Base-by-base conservation (phyloP, 1,140 invertebrate genomes). In the Gonioctena quinquepunctata region DNA sequence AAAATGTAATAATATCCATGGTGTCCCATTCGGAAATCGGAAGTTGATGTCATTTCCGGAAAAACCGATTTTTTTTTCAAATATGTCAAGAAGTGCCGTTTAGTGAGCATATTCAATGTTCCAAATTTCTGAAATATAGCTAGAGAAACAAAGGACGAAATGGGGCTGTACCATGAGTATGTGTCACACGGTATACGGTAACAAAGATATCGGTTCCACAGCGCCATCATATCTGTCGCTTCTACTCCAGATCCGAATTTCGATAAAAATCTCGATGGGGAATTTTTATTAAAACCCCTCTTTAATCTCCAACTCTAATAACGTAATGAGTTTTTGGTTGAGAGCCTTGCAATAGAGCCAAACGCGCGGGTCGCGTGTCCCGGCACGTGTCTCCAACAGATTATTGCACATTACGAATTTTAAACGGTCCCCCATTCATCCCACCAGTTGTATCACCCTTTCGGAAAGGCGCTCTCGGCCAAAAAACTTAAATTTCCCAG, bases 261-360 rank as follows among this genome's bases (percentile, higher is more conserved):
- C 52, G 22, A 54, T 54, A 54, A 23, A 6, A 54, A n/a, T 16
- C 19, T 19, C 18, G 27, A 62, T 48, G 8, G 8, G 28, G 26
- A 42, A n/a, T 25, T 19, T 66, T 23, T 61, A 66, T 70, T 67
- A 66, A 69, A 65, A 63, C 22, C 25, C 49, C 61, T 69, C 54
- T 72, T 54, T 61, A 69, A 72, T 69, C 63, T 69, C 63, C 28
- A 56, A 18, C 49, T 69, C 52, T 72, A 72, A 72, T 72, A 72
- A 69, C 71, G 71, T 72, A 72, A 72, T 72, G 64, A 72, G 71
- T 72, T 72, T 72, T 72, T 72, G 71, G 71, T 72, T 61, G 71
- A 72, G 71, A 69, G 71, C 49, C 42, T 64, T 28, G 23, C 62
- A 72, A 72, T 72, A 67, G 26, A 68, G 52, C 61, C 28, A 59